These are phyloP conservation scores for Carassius carassius DNA, from an alignment of 2,113 vertebrate species.

Conservation along the genomic window DNA sequence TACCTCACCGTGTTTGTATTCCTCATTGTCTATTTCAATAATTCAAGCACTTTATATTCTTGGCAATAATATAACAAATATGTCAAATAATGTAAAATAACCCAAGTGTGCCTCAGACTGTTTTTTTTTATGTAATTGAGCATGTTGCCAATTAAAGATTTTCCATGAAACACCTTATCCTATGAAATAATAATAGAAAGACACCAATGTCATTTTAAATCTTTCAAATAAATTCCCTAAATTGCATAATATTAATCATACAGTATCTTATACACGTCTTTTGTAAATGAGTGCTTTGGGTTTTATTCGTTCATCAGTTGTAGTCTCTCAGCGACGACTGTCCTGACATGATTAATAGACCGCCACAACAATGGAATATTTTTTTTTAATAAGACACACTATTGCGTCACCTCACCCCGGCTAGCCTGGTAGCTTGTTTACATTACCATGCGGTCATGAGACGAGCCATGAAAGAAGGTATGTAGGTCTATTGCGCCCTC, in stretches of 20 bases:
- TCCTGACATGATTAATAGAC: conserved; percentile 20
- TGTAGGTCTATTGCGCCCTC: conserved; percentile 17
- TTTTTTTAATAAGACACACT: background rate
- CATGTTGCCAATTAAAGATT: background rate
- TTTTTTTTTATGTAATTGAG: background rate
- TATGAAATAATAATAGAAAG: background rate
- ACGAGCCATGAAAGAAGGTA: too few relatives aligned
- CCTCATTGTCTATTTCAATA: background rate
- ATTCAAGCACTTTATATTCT: background rate
- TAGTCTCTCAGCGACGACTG: background rate
- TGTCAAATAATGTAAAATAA: background rate
- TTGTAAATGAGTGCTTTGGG: background rate
- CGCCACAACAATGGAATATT: conserved; percentile 18
- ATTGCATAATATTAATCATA: background rate
- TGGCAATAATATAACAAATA: background rate
- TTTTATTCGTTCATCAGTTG: background rate
- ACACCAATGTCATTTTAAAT: background rate
- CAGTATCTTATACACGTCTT: background rate
- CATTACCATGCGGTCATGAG: conserved; percentile 50
- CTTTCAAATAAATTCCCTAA: background rate
- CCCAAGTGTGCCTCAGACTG: background rate
- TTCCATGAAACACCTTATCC: background rate
- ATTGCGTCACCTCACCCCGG: conserved; percentile 1
- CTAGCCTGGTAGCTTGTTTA: conserved; percentile 45
- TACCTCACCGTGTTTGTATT: background rate